Percentiles rank a stretch among this genome's conserved stretches.
phyloP scores from a whole-genome alignment of 2,888 invertebrate genomes.

The Chromoteleia sp. region DNA sequence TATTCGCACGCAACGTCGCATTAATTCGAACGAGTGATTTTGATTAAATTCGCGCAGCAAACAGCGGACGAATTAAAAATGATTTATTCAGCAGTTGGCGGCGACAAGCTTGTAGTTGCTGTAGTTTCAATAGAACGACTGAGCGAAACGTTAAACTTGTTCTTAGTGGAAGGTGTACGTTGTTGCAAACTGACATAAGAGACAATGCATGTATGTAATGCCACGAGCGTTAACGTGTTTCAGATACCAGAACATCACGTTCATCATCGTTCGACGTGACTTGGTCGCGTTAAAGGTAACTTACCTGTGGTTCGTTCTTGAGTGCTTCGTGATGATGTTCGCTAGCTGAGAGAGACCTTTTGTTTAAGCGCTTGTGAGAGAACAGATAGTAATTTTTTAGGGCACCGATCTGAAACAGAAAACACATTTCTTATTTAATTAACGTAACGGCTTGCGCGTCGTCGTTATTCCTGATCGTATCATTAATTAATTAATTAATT shows the following conservation, averaged over 20 bases:
- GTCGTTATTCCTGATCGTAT: too few species aligned
- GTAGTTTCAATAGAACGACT: slow-evolving; percentile 26
- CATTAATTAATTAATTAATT: neutral
- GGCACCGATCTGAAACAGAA: slow-evolving; percentile 93
- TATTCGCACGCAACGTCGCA: neutral
- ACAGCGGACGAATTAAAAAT: slow-evolving; percentile 12
- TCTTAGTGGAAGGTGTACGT: slow-evolving; percentile 19
- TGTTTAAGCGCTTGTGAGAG: slow-evolving; percentile 93
- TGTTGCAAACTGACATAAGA: slow-evolving; percentile 32
- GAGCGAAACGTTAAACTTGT: slow-evolving; percentile 43
- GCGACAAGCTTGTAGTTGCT: neutral
- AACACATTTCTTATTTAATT: slow-evolving; percentile 55
- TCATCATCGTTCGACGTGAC: slow-evolving; percentile 63
- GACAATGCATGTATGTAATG: slow-evolving; percentile 38
- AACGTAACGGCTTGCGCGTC: neutral
- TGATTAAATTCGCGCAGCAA: slow-evolving; percentile 4
- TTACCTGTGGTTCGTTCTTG: slow-evolving; percentile 91
- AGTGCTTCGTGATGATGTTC: slow-evolving; percentile 92
- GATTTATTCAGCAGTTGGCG: slow-evolving; percentile 7
- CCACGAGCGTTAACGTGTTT: slow-evolving; percentile 71
- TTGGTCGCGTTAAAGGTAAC: slow-evolving; percentile 76
- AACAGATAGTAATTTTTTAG: slow-evolving; percentile 94
- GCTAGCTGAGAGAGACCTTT: slow-evolving; percentile 92
- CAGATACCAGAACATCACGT: slow-evolving; percentile 56
- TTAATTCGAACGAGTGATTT: slow-evolving; percentile 11